phyloP scores from a whole-genome alignment of 2,113 vertebrate species.

The Phrynocephalus versicolor region DNA sequence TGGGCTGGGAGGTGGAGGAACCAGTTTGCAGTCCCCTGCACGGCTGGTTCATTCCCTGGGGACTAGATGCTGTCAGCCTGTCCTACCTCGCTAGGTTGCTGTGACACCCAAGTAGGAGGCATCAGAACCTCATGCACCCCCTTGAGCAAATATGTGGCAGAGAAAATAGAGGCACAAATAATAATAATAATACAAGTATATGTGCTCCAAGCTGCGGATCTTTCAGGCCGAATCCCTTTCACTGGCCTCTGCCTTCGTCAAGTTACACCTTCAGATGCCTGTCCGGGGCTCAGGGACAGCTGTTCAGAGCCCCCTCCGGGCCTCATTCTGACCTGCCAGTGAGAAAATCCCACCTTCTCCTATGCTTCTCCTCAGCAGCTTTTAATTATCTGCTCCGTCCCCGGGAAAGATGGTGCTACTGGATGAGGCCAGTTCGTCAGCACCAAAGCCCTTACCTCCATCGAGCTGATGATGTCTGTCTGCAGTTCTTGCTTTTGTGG shows the following conservation, averaged over 20 bases:
- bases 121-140: too few relatives aligned
- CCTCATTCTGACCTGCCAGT: neutral
- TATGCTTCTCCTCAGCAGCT: constrained; percentile 41
- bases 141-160: too few relatives aligned
- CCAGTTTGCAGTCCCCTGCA: too few relatives aligned
- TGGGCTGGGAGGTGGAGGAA: too few relatives aligned
- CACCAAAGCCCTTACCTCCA: constrained; percentile 41
- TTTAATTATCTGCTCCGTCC: constrained; percentile 45
- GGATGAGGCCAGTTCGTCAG: constrained; percentile 41
- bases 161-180: too few relatives aligned
- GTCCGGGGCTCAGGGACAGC: neutral
- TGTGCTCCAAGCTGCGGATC: too few relatives aligned
- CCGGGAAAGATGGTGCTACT: constrained; percentile 31
- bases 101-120: too few relatives aligned
- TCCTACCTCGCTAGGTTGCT: too few relatives aligned
- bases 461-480: constrained; percentile 28
- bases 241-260: neutral
- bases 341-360: constrained; percentile 47
- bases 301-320: neutral
- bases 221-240: neutral
- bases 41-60: too few relatives aligned
- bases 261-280: neutral
- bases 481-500: constrained; percentile 2
- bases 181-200: too few relatives aligned
- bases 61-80: too few relatives aligned